A percentile compares a stretch with the other conserved stretches of the same genome.
These are phyloP conservation scores for Physella acuta DNA, from an alignment of 1,140 invertebrate species.

Conservation along the genomic window DNA sequence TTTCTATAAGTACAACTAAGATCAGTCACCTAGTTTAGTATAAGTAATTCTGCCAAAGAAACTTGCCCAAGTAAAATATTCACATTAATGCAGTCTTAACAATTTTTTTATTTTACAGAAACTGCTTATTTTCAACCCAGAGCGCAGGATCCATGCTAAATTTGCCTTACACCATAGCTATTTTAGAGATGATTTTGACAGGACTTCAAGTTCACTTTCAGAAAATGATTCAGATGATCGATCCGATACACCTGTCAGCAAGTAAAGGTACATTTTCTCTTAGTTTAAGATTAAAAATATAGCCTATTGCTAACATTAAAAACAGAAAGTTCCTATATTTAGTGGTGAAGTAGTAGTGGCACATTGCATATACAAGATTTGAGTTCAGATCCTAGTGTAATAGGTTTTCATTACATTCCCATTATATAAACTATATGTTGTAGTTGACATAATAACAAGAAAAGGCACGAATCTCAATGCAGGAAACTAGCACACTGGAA, in stretches of 20 bases:
- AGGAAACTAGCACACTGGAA: too few species aligned
- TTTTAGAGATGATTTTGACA: conserved; percentile 75
- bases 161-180: conserved; percentile 93
- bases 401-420: not conserved
- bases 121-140: conserved; percentile 88
- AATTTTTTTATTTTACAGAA: too few species aligned
- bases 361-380: not conserved
- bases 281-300: not conserved
- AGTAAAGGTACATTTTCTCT: conserved; percentile 26
- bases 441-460: not conserved
- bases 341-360: not conserved
- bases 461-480: too few species aligned
- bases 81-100: too few species aligned
- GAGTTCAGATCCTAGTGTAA: not conserved
- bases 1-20: too few species aligned
- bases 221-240: conserved; percentile 45
- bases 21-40: too few species aligned
- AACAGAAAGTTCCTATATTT: not conserved
- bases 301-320: not conserved
- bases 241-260: conserved; percentile 51
- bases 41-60: too few species aligned
- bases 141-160: conserved; percentile 86
- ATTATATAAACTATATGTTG: not conserved
- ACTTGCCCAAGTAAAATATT: too few species aligned
- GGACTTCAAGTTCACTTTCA: conserved; percentile 44